phyloP scores from a whole-genome alignment of 2,113 vertebrate species.

The Balaenoptera acutorostrata region DNA sequence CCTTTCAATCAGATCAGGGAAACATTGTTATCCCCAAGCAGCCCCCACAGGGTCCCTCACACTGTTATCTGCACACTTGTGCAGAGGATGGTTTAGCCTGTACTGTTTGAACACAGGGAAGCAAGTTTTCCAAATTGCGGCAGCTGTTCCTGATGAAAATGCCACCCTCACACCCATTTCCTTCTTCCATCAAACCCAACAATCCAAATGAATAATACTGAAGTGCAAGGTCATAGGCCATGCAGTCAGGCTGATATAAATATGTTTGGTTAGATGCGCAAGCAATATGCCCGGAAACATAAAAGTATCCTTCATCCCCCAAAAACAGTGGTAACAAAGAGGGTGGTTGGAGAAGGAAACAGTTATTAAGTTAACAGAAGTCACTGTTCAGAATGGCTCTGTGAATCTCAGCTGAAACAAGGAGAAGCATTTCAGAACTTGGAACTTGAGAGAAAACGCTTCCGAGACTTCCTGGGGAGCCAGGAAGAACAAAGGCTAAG shows the following conservation, averaged over 20 bases:
- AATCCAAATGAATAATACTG: neutral
- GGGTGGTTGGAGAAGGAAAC: neutral
- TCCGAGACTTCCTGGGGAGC: neutral
- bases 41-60: neutral
- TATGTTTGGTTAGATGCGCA: neutral
- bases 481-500: neutral
- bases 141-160: neutral
- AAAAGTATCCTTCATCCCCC: neutral
- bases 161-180: neutral
- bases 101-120: neutral
- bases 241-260: neutral
- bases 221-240: neutral
- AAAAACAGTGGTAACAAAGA: neutral
- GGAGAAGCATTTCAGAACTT: neutral
- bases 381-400: neutral
- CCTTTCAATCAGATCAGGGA: conserved; percentile 40
- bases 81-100: neutral
- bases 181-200: neutral
- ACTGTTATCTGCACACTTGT: neutral
- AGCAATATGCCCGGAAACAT: neutral
- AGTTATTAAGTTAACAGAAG: neutral
- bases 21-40: neutral
- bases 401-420: neutral
- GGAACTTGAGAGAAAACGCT: neutral
- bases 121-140: neutral